Evolutionary conservation across 53 echinoderm and acorn worm genomes (phyloP).

Genomic region (Patiria pectinifera): DNA sequence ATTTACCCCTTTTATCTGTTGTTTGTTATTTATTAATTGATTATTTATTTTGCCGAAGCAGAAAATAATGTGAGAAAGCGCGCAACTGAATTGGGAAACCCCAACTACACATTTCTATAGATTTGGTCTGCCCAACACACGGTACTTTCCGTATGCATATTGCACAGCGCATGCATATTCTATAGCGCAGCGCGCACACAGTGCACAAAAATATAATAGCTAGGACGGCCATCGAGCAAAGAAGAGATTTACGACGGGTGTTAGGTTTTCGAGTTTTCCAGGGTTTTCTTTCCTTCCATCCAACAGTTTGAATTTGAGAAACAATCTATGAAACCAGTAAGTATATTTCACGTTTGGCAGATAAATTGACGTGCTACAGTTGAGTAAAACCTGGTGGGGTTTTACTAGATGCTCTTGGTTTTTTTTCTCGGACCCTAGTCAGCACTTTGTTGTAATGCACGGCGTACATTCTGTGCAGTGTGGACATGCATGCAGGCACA

Average conservation of each 20-base stretch:
- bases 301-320: not conserved
- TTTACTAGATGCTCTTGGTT: not conserved
- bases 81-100: not conserved
- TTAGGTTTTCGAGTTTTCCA: not conserved
- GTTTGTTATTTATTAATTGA: no score
- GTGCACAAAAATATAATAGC: not conserved
- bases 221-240: not conserved
- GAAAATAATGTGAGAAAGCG: not conserved
- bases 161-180: not conserved
- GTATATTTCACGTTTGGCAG: not conserved
- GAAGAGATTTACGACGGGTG: not conserved
- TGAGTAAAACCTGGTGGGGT: not conserved
- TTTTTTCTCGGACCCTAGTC: no score
- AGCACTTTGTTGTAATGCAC: not conserved
- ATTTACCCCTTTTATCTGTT: no score
- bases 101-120: not conserved
- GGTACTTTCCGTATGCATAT: not conserved
- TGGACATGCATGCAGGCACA: no score
- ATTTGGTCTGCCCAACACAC: not conserved
- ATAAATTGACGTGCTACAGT: not conserved
- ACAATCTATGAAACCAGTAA: constrained; percentile 41
- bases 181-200: not conserved
- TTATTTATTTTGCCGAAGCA: no score
- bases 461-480: not conserved
- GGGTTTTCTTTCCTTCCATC: not conserved